A percentile compares a stretch with the other conserved stretches of the same genome.
phyloP scores from a whole-genome alignment of 2,797 vertebrate species.

The Gallirallus australis region DNA sequence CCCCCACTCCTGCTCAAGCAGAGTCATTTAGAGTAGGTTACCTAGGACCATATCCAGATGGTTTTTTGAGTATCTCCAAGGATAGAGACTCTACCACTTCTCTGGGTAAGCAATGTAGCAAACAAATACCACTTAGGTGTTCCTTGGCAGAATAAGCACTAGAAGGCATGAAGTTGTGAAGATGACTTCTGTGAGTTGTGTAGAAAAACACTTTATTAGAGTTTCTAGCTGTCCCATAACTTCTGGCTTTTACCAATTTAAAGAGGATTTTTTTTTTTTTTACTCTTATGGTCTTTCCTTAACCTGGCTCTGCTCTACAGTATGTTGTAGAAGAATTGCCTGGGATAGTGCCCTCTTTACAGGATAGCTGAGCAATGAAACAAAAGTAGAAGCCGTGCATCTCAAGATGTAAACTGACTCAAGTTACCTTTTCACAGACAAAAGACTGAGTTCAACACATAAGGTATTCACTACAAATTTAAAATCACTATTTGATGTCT shows the following conservation, averaged over 20 bases:
- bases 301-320: background rate
- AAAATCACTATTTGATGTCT: background rate
- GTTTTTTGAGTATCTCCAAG: background rate
- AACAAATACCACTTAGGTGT: background rate
- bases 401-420: background rate
- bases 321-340: background rate
- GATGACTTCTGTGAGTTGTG: background rate
- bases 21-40: background rate
- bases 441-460: background rate
- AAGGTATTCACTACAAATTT: background rate
- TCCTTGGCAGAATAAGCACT: background rate
- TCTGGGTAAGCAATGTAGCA: background rate
- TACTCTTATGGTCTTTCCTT: background rate
- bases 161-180: background rate
- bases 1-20: background rate
- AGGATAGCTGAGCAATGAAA: background rate
- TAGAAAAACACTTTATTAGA: background rate
- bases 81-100: background rate
- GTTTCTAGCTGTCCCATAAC: background rate
- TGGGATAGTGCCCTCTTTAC: background rate
- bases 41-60: too few species aligned
- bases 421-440: background rate
- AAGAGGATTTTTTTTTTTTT: background rate
- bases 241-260: background rate
- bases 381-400: fast-evolving